Conservation (phyloP, 1,140 invertebrate genomes). For the Pogonomyrmex californicus region DNA sequence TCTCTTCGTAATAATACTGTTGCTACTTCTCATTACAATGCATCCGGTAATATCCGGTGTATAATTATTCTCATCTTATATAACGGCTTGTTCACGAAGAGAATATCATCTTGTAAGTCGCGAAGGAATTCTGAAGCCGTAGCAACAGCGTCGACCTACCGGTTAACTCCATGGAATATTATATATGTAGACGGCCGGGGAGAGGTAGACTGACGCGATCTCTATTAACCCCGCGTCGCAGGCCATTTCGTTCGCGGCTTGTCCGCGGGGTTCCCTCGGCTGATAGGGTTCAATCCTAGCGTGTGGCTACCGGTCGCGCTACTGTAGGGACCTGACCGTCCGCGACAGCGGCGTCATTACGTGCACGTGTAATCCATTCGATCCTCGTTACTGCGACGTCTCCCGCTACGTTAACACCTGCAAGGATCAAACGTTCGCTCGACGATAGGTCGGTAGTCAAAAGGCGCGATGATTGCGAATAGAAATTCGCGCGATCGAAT, state of each 20-base stretch:
- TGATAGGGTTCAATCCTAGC: constrained; percentile 79
- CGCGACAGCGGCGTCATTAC: constrained; percentile 74
- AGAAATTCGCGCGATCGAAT: constrained; percentile 62
- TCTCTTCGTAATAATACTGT: too few relatives aligned
- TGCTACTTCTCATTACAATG: background rate
- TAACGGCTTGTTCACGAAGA: constrained; percentile 7
- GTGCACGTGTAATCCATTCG: constrained; percentile 79
- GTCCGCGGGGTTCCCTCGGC: constrained; percentile 48
- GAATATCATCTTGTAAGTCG: background rate
- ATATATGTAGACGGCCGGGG: constrained; percentile 67
- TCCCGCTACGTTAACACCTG: constrained; percentile 73
- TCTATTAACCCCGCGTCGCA: constrained; percentile 81
- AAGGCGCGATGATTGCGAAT: constrained; percentile 44
- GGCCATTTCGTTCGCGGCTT: constrained; percentile 61
- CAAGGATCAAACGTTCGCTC: constrained; percentile 27
- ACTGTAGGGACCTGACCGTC: constrained; percentile 55
- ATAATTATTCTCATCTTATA: constrained; percentile 21
- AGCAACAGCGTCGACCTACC: constrained; percentile 42
- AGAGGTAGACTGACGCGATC: constrained; percentile 80
- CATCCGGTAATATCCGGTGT: background rate
- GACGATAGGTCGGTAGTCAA: constrained; percentile 4
- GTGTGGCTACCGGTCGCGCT: constrained; percentile 76
- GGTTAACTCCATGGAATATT: constrained; percentile 65
- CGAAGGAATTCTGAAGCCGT: constrained; percentile 20
- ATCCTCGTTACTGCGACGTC: constrained; percentile 77